These are phyloP conservation scores for Scarus forsteni DNA, from an alignment of 2,797 vertebrate genomes.

Conservation along the genomic window DNA sequence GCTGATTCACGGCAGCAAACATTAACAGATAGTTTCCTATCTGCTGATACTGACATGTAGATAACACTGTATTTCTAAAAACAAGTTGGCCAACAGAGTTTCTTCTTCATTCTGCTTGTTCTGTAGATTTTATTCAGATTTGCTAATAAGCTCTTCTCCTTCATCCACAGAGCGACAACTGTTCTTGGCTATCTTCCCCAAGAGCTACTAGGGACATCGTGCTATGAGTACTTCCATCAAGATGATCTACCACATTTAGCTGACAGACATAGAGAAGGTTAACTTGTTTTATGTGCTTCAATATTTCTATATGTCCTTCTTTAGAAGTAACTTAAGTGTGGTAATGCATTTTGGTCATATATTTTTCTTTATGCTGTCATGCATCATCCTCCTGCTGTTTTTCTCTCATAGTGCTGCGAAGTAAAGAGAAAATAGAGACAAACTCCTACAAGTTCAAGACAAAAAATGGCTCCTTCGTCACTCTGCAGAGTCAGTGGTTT, in stretches of 20 bases:
- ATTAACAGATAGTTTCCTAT: no score
- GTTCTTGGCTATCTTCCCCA: slow-evolving; percentile 96
- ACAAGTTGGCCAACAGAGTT: neutral
- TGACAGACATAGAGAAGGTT: slow-evolving; percentile 94
- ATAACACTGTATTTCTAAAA: neutral
- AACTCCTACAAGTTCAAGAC: slow-evolving; percentile 96
- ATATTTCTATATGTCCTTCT: neutral
- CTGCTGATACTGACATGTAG: no score
- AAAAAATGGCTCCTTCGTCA: slow-evolving; percentile 93
- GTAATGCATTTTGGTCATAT: neutral
- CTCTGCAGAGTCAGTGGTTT: slow-evolving; percentile 96
- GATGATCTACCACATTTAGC: slow-evolving; percentile 93
- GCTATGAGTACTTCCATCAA: slow-evolving; percentile 98
- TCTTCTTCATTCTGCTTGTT: neutral
- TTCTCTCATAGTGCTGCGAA: slow-evolving; percentile 88
- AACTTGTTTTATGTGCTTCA: neutral
- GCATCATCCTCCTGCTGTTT: slow-evolving; percentile 15
- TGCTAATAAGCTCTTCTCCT: neutral
- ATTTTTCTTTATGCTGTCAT: no score
- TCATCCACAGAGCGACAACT: slow-evolving; percentile 88
- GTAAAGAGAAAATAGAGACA: slow-evolving; percentile 95
- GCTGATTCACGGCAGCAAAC: no score
- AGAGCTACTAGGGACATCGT: slow-evolving; percentile 95
- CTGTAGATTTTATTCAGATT: neutral
- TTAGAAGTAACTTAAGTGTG: neutral